Evolutionary conservation across 2,888 invertebrate genomes (phyloP).

Genomic region (Drosophila bunnanda): DNA sequence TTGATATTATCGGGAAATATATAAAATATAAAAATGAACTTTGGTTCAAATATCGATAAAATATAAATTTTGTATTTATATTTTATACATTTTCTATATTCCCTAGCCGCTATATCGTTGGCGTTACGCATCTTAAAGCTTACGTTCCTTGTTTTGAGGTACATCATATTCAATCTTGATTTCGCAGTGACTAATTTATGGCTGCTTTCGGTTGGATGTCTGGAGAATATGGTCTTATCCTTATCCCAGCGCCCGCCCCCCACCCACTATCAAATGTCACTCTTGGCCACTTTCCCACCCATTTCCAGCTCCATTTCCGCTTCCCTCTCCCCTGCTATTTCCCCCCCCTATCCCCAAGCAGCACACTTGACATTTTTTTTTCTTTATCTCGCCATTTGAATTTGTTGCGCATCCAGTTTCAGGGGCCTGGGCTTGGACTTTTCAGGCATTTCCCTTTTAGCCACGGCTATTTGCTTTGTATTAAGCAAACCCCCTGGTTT

Average conservation of each 20-base stretch:
- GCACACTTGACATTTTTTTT: constrained; percentile 60
- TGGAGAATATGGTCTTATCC: constrained; percentile 2
- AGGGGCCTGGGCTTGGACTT: constrained; percentile 48
- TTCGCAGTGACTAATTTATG: constrained; percentile 15
- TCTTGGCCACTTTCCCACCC: constrained; percentile 15
- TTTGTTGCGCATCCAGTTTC: constrained; percentile 75
- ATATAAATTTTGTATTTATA: no score
- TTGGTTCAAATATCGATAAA: no score
- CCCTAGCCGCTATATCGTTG: no score
- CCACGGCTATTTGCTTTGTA: constrained; percentile 48
- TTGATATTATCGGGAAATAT: no score
- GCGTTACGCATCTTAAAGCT: not conserved
- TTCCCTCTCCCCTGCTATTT: not conserved
- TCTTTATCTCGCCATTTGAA: constrained; percentile 69
- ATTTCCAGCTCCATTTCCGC: constrained; percentile 4
- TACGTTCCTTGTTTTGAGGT: not conserved
- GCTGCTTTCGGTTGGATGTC: constrained; percentile 3
- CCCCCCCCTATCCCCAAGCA: constrained; percentile 34
- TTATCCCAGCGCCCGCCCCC: constrained; percentile 6
- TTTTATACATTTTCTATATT: no score
- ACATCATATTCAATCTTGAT: constrained; percentile 10
- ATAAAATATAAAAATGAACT: no score
- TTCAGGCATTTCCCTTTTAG: constrained; percentile 54
- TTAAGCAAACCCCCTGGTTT: constrained; percentile 45
- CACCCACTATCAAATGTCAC: constrained; percentile 18